Conservation (phyloP, 2,113 vertebrate species). For the Epinephelus moara region DNA sequence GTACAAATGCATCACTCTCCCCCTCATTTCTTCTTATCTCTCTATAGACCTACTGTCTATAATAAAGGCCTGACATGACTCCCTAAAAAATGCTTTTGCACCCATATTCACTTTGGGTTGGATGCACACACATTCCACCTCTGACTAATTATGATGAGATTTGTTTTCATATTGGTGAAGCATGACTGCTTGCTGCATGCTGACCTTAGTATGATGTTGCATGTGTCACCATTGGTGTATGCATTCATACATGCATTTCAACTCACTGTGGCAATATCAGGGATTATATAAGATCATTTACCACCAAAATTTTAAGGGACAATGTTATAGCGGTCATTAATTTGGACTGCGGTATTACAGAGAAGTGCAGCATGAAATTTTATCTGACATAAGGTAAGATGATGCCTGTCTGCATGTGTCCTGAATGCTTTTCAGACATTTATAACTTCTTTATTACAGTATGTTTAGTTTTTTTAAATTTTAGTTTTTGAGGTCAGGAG, state of each 20-base stretch:
- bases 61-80: not conserved
- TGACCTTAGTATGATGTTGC: not conserved
- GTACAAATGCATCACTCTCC: not conserved
- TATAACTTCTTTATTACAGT: not conserved
- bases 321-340: not conserved
- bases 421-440: conserved; percentile 1
- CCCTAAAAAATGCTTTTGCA: not conserved
- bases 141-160: not conserved
- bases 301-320: not conserved
- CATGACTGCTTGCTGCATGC: not conserved
- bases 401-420: not conserved
- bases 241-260: not conserved
- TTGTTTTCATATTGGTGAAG: not conserved
- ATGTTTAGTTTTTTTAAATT: conserved; percentile 6
- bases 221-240: not conserved
- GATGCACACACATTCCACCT: not conserved
- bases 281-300: not conserved
- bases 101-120: not conserved
- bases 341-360: not conserved
- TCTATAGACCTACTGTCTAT: too few species aligned
- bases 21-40: not conserved
- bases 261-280: not conserved
- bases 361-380: not conserved
- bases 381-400: not conserved
- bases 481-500: conserved; percentile 13